These are phyloP conservation scores for Phaenicophaeus curvirostris DNA, from an alignment of 2,797 vertebrate species.

Conservation along the genomic window DNA sequence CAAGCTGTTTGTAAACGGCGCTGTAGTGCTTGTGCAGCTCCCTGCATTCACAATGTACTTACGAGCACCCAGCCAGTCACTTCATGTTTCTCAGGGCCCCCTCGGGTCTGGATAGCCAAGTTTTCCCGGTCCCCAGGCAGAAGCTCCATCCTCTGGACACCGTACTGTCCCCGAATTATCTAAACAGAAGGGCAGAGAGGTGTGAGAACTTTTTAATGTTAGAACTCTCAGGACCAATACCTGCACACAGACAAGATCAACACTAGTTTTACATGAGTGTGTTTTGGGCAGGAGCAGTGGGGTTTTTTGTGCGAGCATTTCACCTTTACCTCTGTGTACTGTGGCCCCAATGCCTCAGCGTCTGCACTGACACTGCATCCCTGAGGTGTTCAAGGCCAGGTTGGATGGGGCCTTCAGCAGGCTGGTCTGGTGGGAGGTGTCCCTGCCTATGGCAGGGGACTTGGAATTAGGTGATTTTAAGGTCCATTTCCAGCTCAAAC, in stretches of 20 bases:
- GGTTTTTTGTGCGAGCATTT: neutral
- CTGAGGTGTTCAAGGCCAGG: no score
- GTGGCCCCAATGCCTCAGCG: neutral
- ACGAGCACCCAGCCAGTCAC: slow-evolving; percentile 96
- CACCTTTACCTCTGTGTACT: accelerated
- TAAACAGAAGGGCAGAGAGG: neutral
- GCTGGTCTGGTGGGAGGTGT: no score
- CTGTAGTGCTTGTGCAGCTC: neutral
- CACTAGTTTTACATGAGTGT: neutral
- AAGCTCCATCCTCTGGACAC: slow-evolving; percentile 83
- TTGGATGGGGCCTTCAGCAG: no score
- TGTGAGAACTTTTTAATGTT: neutral
- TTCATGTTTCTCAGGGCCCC: slow-evolving; percentile 93
- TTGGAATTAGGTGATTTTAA: no score
- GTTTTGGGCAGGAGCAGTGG: neutral
- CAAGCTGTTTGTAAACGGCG: neutral
- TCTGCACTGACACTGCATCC: neutral
- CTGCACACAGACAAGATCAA: neutral
- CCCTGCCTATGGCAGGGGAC: no score
- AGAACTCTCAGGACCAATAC: neutral
- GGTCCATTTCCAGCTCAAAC: no score
- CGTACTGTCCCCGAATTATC: slow-evolving; percentile 73
- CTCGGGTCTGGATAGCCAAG: slow-evolving; percentile 91
- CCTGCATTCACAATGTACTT: slow-evolving; percentile 41
- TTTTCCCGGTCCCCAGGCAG: slow-evolving; percentile 92